Evolutionary conservation across 2,797 vertebrate genomes (phyloP), one percentile per base, ranked within the genome.

Genomic region (Kryptolebias ocellatus): DNA sequence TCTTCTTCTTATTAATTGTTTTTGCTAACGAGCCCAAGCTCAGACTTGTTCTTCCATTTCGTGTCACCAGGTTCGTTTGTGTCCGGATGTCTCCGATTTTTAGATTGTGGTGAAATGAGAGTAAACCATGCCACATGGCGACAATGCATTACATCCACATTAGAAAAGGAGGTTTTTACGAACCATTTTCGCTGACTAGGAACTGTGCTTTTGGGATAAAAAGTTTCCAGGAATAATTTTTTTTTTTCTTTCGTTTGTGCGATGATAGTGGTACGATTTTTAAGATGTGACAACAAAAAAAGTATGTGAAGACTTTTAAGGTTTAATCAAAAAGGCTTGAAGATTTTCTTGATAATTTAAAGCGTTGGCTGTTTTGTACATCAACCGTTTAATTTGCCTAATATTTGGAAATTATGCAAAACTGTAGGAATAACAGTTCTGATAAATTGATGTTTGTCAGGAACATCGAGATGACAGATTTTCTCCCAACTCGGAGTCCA

Each of bases 191-290:
- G 9, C 37, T 39, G 37, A 39, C 2, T 10, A 39, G 37, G 31
- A 34, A 1, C 31, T 34, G 11, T 11, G 37, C 37, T 39, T 8
- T 10, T 39, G 37, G 37, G 37, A 44, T 58, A 8, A 27, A 24
- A 28, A 4, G 42, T 46, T 59, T 46, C 16, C 17, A 29, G 39
- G 16, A 3, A 31, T 44, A 7, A 14, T 44, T 34, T 57, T 11
- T 62, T 62, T 51, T 59, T 50, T 15, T 10, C 28, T 29, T 29
- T 62, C 60, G 67, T 37, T 17, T 14, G 18, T 47, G 28, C 61
- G n/a, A 4, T 60, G 61, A 59, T 64, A 37, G 64, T 53, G 82
- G 83, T 86, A 87, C 83, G 0, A 8, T 72, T 63, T 34, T 34
- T 59, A 72, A 20, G 27, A 29, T 53, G 57, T 70, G 65, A 31